Evolutionary conservation across 2,888 invertebrate species (phyloP).

Genomic region (Chydorus sphaericus): DNA sequence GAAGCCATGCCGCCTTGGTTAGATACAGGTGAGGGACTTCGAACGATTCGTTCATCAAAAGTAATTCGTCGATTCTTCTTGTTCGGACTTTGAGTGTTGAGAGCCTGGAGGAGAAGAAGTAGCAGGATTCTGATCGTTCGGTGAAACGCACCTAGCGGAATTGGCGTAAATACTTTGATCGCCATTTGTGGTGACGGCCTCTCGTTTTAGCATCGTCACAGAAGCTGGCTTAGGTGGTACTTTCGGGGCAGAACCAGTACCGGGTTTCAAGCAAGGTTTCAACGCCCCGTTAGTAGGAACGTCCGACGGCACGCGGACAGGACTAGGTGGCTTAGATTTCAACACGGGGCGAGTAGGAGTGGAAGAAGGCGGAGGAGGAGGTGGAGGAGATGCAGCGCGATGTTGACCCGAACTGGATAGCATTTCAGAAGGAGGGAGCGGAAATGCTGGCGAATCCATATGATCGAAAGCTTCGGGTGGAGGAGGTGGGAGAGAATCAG

Average conservation of each 20-base stretch:
- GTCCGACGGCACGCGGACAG: constrained; percentile 6
- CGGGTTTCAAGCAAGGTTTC: constrained; percentile 14
- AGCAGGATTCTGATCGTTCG: no score
- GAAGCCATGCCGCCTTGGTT: no score
- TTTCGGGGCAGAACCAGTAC: constrained; percentile 8
- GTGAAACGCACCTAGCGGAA: background rate
- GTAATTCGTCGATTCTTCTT: constrained; percentile 11
- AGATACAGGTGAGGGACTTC: constrained; percentile 11
- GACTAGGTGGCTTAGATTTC: constrained; percentile 10
- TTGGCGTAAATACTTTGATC: constrained; percentile 17
- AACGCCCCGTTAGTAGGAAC: constrained; percentile 8
- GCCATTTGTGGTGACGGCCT: constrained; percentile 13
- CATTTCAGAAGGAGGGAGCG: constrained; percentile 17
- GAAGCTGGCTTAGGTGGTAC: constrained; percentile 7
- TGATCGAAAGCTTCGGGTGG: constrained; percentile 23
- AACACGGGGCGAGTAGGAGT: background rate
- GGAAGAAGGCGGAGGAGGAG: background rate
- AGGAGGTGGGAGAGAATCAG: constrained; percentile 24
- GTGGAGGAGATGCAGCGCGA: background rate
- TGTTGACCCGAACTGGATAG: background rate
- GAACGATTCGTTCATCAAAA: constrained; percentile 8
- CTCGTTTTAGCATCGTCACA: background rate
- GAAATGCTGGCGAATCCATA: background rate
- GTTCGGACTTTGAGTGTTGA: constrained; percentile 4
- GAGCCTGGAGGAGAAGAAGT: constrained; percentile 3